A percentile compares a stretch with the other conserved stretches of the same genome.
These are phyloP conservation scores for Centropus bengalensis DNA, from an alignment of 2,113 vertebrate species.

Conservation along the genomic window DNA sequence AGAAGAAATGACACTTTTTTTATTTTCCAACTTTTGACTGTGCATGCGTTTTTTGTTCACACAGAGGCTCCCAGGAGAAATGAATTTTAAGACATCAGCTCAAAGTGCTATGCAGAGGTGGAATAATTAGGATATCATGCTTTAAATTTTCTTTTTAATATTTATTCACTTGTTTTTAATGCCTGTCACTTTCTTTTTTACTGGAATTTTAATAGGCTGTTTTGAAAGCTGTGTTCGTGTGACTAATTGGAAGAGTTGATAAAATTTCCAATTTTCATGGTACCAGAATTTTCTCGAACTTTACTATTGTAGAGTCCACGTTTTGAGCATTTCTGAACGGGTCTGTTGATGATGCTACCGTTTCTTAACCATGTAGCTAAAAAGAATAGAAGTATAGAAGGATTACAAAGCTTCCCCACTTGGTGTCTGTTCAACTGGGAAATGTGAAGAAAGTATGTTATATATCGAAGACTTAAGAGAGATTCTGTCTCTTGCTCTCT, in stretches of 20 bases:
- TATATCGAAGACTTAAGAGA: background rate
- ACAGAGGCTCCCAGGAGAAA: background rate
- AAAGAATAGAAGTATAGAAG: background rate
- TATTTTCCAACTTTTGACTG: background rate
- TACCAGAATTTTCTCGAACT: background rate
- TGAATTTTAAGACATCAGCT: background rate
- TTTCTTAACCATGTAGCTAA: background rate
- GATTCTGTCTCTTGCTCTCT: background rate
- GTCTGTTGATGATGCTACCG: background rate
- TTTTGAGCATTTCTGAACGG: background rate
- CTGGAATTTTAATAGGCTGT: background rate
- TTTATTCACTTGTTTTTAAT: background rate
- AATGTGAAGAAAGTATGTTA: background rate
- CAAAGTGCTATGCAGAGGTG: background rate
- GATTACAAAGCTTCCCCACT: background rate
- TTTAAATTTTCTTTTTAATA: background rate
- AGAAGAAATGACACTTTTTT: background rate
- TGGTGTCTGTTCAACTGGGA: background rate
- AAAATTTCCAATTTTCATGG: background rate
- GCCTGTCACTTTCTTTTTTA: background rate
- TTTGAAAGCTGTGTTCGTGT: background rate
- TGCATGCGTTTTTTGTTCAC: background rate
- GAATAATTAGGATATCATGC: background rate
- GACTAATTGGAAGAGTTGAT: background rate
- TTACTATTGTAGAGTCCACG: background rate